These are phyloP conservation scores for Drosophila parthenogenetica DNA, from an alignment of 2,888 invertebrate species.

Conservation along the genomic window DNA sequence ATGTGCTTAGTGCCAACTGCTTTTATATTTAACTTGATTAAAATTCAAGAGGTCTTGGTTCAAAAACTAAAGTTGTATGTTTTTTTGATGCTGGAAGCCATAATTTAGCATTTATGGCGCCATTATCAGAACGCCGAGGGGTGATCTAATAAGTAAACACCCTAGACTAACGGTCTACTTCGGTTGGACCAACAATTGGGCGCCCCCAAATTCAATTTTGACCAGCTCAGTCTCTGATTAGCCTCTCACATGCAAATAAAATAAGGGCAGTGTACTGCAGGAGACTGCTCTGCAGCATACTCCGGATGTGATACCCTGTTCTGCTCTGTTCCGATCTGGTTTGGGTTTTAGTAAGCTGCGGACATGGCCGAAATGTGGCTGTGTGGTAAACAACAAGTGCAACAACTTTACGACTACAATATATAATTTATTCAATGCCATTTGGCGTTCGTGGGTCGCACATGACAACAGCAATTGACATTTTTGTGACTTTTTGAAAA, in stretches of 20 bases:
- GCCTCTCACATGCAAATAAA: slow-evolving; percentile 52
- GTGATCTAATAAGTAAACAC: slow-evolving; percentile 47
- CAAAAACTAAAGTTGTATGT: slow-evolving; percentile 36
- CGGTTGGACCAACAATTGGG: slow-evolving; percentile 6
- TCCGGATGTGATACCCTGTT: slow-evolving; percentile 13
- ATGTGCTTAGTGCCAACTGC: slow-evolving; percentile 58
- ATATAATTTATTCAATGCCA: slow-evolving; percentile 78
- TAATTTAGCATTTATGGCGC: slow-evolving; percentile 71
- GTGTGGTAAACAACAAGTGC: slow-evolving; percentile 66
- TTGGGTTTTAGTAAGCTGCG: slow-evolving; percentile 38
- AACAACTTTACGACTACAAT: slow-evolving; percentile 75
- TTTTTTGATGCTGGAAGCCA: slow-evolving; percentile 40
- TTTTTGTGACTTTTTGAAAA: slow-evolving; percentile 81
- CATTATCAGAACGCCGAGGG: slow-evolving; percentile 52
- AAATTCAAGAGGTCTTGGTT: slow-evolving; percentile 73
- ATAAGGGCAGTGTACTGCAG: background rate
- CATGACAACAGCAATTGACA: slow-evolving; percentile 81
- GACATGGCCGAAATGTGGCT: slow-evolving; percentile 43
- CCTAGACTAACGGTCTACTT: background rate
- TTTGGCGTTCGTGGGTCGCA: slow-evolving; percentile 59
- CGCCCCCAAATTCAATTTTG: slow-evolving; percentile 53
- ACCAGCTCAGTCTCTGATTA: slow-evolving; percentile 52
- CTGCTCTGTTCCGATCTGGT: slow-evolving; percentile 7
- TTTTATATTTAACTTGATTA: slow-evolving; percentile 76
- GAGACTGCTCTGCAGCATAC: slow-evolving; percentile 1